Conservation (phyloP, 2,113 vertebrate species). For the Prinia subflava region DNA sequence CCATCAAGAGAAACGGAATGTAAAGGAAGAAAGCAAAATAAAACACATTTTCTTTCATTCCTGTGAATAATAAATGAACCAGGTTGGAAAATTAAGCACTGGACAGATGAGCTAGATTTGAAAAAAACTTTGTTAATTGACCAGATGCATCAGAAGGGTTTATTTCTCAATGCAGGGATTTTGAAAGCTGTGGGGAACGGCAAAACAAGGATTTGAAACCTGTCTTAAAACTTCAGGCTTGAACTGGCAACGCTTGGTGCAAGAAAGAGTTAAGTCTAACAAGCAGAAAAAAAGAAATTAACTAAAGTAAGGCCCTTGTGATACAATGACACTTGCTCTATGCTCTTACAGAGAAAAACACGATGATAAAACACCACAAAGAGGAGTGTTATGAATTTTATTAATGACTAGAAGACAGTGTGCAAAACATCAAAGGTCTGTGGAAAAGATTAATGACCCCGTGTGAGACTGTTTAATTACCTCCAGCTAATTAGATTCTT, state of each 20-base stretch:
- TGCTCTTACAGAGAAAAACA: slow-evolving; percentile 84
- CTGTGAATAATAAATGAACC: neutral
- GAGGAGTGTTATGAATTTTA: slow-evolving; percentile 99
- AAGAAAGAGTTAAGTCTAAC: slow-evolving; percentile 85
- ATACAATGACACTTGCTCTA: slow-evolving; percentile 97
- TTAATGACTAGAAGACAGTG: slow-evolving; percentile 99
- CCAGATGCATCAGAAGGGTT: neutral
- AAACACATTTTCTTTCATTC: neutral
- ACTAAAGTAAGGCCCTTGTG: slow-evolving; percentile 90
- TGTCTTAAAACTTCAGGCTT: neutral
- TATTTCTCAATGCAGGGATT: neutral
- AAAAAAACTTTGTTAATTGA: neutral
- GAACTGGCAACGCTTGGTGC: neutral
- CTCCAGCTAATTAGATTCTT: slow-evolving; percentile 99
- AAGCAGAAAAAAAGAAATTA: slow-evolving; percentile 87
- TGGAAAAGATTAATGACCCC: slow-evolving; percentile 99
- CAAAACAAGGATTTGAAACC: neutral
- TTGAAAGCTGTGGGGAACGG: neutral
- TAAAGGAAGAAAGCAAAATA: neutral
- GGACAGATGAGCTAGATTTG: neutral
- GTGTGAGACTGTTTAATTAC: slow-evolving; percentile 99
- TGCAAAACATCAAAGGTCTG: slow-evolving; percentile 99
- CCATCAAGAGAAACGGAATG: neutral
- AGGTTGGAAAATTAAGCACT: neutral
- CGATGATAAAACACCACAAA: slow-evolving; percentile 98